Base-by-base conservation (phyloP, 2,888 invertebrate species). In the Cantharis nigra region DNA sequence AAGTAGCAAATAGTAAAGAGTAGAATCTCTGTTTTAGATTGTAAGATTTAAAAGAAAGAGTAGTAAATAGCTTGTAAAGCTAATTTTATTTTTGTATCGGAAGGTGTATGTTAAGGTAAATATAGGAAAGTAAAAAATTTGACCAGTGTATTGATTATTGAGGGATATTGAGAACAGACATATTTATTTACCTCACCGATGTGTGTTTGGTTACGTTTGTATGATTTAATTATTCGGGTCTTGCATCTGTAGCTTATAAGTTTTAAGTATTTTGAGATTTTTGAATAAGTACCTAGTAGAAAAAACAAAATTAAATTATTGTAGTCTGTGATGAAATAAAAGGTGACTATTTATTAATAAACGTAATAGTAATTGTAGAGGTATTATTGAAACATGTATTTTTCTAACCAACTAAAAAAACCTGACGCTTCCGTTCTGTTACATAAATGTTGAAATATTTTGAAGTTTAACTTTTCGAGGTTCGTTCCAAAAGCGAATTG, bases 271-370 rank as follows among this genome's bases (percentile, higher is more conserved):
- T 72, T 75, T 70, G 77, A 79, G 76, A 78, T 80, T 80, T 78
- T 79, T 79, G 79, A 79, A 49, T 49, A 49, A 49, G 49, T 49
- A 49, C 49, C 49, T 70, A 67, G 72, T 80, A 76, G 78, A 80
- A 80, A 76, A 77, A 80, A 83, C 84, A 85, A 85, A 85, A 85
- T 84, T 83, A 84, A 85, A 85, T 84, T 84, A 85, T 84, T 87
- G 87, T 88, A 88, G 88, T 87, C 88, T 88, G 88, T 88, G 88
- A 88, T 88, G 87, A 87, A 86, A 83, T 85, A 86, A 85, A 88
- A 87, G 88, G 88, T 88, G 88, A 87, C 88, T 88, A 88, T 88
- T 88, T 87, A 87, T 88, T 87, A 84, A 86, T 85, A 81, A 86
- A 83, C 81, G 84, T 86, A 85, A 83, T 85, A 78, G 85, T 85